Base-by-base conservation (phyloP, 2,888 invertebrate genomes). In the Cinara cedri region DNA sequence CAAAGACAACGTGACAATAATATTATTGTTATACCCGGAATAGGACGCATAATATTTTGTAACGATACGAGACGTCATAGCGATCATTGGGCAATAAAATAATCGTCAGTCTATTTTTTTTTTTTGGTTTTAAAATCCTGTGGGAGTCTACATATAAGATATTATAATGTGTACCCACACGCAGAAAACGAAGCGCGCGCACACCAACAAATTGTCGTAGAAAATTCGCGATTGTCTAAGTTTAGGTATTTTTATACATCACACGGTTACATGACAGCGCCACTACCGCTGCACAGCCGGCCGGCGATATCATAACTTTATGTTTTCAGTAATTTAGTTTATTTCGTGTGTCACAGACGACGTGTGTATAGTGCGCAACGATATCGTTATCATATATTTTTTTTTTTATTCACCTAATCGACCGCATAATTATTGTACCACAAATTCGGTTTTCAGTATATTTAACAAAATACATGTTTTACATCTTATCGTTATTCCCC, bases 401-500 rank as follows among this genome's bases (percentile, higher is more conserved):
- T n/a, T 8, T 51, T 55, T 60, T 44, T 63, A n/a, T 13, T 1
- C n/a, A 13, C 13, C 34, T 34, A 34, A 34, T 34, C 34, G n/a
- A n/a, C n/a, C n/a, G n/a, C n/a, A n/a, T n/a, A n/a, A n/a, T n/a
- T n/a, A n/a, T n/a, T n/a, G n/a, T n/a, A n/a, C n/a, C n/a, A n/a
- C n/a, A n/a, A n/a, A n/a, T n/a, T n/a, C n/a, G n/a, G n/a, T n/a
- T n/a, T n/a, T 34, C 3, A 34, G 6, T 34, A 34, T 3, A 34
- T 4, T 34, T 34, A 34, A 3, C 34, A 34, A 6, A 34, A 34
- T 6, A 6, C 34, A 34, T 34, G 34, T 34, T 34, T 34, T 3
- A 34, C 24, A 11, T 57, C n/a, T 54, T 24, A n/a, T 57, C 54
- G 66, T 62, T 24, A 26, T 62, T 60, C 83, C 55, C 87, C 87